Base-by-base conservation (phyloP, 2,113 vertebrate genomes). In the Rhinichthys klamathensis region DNA sequence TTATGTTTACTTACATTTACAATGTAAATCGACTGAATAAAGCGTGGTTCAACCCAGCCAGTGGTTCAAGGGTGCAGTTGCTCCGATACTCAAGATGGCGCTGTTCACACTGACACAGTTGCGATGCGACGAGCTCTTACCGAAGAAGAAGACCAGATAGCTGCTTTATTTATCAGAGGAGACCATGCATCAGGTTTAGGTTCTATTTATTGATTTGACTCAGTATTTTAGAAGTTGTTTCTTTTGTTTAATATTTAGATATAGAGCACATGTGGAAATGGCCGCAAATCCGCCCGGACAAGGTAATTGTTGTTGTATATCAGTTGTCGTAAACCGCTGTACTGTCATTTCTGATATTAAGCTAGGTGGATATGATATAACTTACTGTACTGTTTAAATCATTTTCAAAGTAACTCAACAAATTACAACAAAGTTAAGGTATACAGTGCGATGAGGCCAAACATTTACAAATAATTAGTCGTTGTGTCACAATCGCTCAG, bases 261-360 rank as follows among this genome's bases (percentile, higher is more conserved):
- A 21, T 12, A 23, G 10, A 70, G 44, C 63, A 27, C 51, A 1
- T n/a, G n/a, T 77, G 27, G 69, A 25, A 35, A 88, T 88, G 87
- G 81, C 87, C 27, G 67, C 87, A 60, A 88, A 88, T 51, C 81
- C 87, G 1, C 77, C 87, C 13, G 87, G 35, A 88, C 87, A 80
- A 86, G 87, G 87, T 88, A 83, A 82, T 41, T 49, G n/a, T 2
- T 49, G 61, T 1, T n/a, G 8, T 13, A 35, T 51, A 69, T 21
- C 27, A 54, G n/a, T 21, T 10, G 16, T 25, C 16, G 12, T 2
- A 72, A 75, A 7, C 75, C 38, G 77, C n/a, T 13, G 23, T 23
- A 30, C 7, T 46, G n/a, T 63, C 56, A 80, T 5, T 61, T 80
- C 21, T 51, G 13, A 69, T 35, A 69, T 35, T 69, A 54, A 63